These are phyloP conservation scores for Elgonia sp. DNA, from an alignment of 2,888 invertebrate species.

Conservation along the genomic window DNA sequence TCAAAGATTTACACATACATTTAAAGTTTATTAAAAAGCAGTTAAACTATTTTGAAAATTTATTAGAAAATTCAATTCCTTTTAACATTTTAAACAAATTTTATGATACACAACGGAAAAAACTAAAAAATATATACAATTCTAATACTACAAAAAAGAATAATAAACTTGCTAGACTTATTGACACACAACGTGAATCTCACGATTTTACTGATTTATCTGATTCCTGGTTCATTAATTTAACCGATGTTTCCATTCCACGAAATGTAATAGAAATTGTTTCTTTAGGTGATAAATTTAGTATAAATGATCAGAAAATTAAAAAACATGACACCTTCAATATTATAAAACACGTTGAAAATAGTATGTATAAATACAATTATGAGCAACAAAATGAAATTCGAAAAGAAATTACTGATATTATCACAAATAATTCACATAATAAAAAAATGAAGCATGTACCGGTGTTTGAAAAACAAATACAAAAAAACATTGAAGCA, in stretches of 20 bases:
- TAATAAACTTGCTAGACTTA: neutral
- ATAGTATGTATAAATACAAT: neutral
- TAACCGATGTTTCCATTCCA: neutral
- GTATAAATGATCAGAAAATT: neutral
- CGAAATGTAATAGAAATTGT: neutral
- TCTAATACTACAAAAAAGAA: too few relatives aligned
- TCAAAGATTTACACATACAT: too few relatives aligned
- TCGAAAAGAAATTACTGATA: too few relatives aligned
- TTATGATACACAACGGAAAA: constrained; percentile 1
- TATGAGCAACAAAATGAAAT: neutral
- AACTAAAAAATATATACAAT: neutral
- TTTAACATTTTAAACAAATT: neutral
- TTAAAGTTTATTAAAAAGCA: too few relatives aligned
- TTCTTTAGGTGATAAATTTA: neutral
- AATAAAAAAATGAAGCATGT: too few relatives aligned
- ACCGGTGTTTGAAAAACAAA: too few relatives aligned
- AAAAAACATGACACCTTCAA: neutral
- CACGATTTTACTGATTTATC: neutral
- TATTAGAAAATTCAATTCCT: neutral
- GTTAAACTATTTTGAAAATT: neutral
- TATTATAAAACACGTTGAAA: constrained; percentile 2
- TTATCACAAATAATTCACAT: too few relatives aligned
- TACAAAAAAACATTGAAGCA: too few relatives aligned
- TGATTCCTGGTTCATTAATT: neutral
- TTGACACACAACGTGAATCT: neutral